Evolutionary conservation across 2,888 invertebrate genomes (phyloP), one percentile per base, ranked within the genome.

Genomic region (Halictus quadricinctus): DNA sequence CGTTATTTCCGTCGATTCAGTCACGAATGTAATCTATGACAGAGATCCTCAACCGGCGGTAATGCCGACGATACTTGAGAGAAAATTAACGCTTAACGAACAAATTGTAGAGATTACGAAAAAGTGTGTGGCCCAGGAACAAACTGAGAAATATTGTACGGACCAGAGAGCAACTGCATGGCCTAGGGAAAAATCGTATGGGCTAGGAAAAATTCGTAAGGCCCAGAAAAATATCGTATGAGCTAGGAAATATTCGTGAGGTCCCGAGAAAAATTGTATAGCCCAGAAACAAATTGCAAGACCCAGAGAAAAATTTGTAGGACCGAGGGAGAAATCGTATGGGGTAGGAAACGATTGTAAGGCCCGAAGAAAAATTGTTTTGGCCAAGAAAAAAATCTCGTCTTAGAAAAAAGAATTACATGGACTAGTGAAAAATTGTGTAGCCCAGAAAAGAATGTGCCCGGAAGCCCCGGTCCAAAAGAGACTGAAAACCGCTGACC

Each of bases 1-100:
- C n/a, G 74, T 29, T 64, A 64, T 64, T 64, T 64, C 60, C 29
- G 60, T 64, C 60, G 60, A 64, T 64, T 64, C 60, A 7, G 60
- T 64, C 29, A 64, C 15, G 25, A 64, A 15, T n/a, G 29, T 64
- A 29, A 25, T 64, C 29, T 29, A 29, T 13, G 13, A 64, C 29
- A 64, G 60, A 13, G 29, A 64, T 64, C 60, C 60, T 64, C 60
- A 29, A 29, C 29, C n/a, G 7, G 25, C 5, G 15, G 15, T 29
- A 15, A 29, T 7, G 15, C 5, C 6, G 15, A 15, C 25, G 25
- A 64, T 64, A 29, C 60, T 29, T 15, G 60, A 64, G 15, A 29
- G 25, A 29, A 29, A 64, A 64, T 25, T 29, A 25, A 15, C 29
- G 60, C 5, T 25, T 1, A 2, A 60, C n/a, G 13, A 15, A 54